Evolutionary conservation across 2,113 vertebrate species (phyloP).

Genomic region (Mellivora capensis): DNA sequence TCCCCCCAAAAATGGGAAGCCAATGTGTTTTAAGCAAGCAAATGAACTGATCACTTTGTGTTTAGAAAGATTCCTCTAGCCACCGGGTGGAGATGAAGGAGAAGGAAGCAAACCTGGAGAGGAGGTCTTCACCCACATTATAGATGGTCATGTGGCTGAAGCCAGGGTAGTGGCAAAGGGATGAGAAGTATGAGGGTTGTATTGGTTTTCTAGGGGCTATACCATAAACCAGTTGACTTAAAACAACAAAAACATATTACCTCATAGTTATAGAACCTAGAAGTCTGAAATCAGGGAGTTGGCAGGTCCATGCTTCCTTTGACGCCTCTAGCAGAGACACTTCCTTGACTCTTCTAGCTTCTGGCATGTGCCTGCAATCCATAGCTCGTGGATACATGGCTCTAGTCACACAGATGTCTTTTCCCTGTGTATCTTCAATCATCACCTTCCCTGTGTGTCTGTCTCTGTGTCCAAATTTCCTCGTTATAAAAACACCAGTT

Average conservation of each 20-base stretch:
- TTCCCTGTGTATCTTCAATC: background rate
- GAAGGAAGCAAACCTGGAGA: background rate
- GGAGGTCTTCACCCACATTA: background rate
- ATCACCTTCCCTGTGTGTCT: background rate
- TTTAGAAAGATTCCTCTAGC: background rate
- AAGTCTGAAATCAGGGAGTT: background rate
- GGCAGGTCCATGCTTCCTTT: background rate
- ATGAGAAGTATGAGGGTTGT: background rate
- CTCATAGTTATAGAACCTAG: background rate
- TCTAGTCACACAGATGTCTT: accelerated
- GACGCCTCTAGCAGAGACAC: background rate
- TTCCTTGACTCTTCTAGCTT: background rate
- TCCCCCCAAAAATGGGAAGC: background rate
- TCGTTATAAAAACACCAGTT: background rate
- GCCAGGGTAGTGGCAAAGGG: background rate
- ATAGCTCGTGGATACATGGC: background rate
- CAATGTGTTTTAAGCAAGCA: background rate
- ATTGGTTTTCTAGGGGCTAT: background rate
- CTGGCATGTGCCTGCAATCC: background rate
- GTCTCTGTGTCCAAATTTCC: background rate
- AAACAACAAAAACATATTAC: background rate
- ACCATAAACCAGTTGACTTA: background rate
- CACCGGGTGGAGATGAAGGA: background rate
- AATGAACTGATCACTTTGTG: background rate
- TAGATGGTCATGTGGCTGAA: background rate